phyloP scores from a whole-genome alignment of 2,113 vertebrate genomes.

The Enhydra lutris region DNA sequence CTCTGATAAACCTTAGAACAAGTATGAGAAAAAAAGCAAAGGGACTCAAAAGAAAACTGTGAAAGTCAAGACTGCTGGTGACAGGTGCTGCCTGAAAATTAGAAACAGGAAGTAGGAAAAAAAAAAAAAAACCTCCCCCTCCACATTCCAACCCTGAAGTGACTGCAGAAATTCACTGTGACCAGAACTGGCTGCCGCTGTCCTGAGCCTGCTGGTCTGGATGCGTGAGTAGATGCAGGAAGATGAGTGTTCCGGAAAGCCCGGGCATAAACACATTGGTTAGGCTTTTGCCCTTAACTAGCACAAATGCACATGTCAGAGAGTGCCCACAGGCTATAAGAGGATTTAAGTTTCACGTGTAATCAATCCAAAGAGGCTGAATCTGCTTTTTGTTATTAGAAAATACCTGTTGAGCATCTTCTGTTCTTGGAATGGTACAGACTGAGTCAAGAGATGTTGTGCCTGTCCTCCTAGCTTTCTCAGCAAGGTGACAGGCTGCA shows the following conservation, averaged over 20 bases:
- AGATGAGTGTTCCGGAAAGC: conserved; percentile 55
- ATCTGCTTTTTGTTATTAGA: neutral
- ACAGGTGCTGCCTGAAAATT: conserved; percentile 95
- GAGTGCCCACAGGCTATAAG: neutral
- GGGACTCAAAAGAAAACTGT: conserved; percentile 75
- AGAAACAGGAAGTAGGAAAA: conserved; percentile 88
- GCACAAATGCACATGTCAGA: neutral
- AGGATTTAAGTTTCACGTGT: neutral
- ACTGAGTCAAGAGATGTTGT: neutral
- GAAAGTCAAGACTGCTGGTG: conserved; percentile 80
- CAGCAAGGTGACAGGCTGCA: neutral
- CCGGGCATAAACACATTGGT: conserved; percentile 41
- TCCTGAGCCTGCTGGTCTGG: conserved; percentile 37
- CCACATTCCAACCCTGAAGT: conserved; percentile 84
- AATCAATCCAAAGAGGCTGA: conserved; percentile 14
- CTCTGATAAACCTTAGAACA: conserved; percentile 96
- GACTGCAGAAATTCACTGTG: conserved; percentile 73
- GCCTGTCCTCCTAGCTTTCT: neutral
- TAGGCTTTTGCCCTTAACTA: conserved; percentile 40
- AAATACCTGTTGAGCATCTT: neutral
- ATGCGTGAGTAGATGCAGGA: conserved; percentile 50
- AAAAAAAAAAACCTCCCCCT: conserved; percentile 83
- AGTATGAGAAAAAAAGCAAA: conserved; percentile 79
- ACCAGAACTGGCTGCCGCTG: conserved; percentile 65
- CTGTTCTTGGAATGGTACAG: neutral